Evolutionary conservation across 2,113 vertebrate genomes (phyloP).

Genomic region (Ammospiza nelsoni): DNA sequence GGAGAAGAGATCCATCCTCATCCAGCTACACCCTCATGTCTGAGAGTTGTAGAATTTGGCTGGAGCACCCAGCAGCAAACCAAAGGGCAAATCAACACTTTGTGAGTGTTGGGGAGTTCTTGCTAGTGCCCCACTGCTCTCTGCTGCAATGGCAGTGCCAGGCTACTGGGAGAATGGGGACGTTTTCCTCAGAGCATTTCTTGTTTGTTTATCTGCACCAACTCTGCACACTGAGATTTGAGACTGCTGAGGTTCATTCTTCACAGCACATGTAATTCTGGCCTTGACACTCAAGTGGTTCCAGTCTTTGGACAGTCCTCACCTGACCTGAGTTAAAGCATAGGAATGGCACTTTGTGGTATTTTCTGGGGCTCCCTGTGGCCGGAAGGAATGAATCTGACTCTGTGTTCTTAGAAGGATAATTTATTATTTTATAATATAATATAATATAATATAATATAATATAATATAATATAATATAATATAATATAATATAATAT

Average conservation of each 20-base stretch:
- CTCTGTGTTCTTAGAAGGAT: too few species aligned
- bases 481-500: too few species aligned
- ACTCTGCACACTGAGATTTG: not conserved
- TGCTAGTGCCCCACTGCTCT: not conserved
- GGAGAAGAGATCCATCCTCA: too few species aligned
- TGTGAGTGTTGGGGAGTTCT: not conserved
- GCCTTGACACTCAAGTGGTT: not conserved
- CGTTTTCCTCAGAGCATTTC: not conserved
- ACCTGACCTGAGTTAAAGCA: not conserved
- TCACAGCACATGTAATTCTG: not conserved
- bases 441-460: too few species aligned
- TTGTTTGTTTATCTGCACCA: not conserved
- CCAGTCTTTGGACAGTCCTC: not conserved
- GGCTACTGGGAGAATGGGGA: not conserved
- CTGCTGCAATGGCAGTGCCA: not conserved
- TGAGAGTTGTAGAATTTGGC: not conserved
- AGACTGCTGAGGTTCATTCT: not conserved
- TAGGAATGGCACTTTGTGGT: too few species aligned
- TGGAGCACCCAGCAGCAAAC: not conserved
- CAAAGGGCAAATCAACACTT: not conserved
- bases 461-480: too few species aligned
- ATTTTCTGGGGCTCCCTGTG: too few species aligned
- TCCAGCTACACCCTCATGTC: not conserved
- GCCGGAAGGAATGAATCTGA: too few species aligned
- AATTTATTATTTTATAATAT: too few species aligned